Percentiles rank a stretch among this genome's conserved stretches.
Conservation (phyloP, 64 coral and sea anemone species). For the Cladopsammia gracilis region DNA sequence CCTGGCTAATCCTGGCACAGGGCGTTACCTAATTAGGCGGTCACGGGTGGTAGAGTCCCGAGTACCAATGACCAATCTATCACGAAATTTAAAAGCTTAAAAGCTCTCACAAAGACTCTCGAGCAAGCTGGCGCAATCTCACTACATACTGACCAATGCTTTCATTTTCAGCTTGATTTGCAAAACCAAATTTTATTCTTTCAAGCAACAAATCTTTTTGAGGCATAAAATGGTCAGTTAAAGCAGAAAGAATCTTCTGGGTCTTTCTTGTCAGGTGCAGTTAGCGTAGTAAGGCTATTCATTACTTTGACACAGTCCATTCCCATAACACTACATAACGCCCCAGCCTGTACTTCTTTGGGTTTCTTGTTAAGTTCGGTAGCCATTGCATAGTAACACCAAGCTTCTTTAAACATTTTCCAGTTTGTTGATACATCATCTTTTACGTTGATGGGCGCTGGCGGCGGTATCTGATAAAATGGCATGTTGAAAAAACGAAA, state of each 20-base stretch:
- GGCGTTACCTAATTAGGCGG: slow-evolving; percentile 3
- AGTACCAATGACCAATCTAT: slow-evolving; percentile 20
- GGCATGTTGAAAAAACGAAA: too few relatives aligned
- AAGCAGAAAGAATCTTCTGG: slow-evolving; percentile 44
- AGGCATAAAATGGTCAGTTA: slow-evolving; percentile 67
- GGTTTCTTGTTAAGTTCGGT: slow-evolving; percentile 51
- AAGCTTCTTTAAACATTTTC: slow-evolving; percentile 56
- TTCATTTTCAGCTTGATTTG: slow-evolving; percentile 4
- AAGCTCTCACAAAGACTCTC: background rate
- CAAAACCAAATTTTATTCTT: too few relatives aligned
- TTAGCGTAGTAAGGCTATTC: slow-evolving; percentile 64
- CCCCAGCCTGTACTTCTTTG: slow-evolving; percentile 39
- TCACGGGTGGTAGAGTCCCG: background rate
- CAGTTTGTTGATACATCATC: slow-evolving; percentile 62
- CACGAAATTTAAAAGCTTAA: background rate
- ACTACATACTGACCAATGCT: too few relatives aligned
- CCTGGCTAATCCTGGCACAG: background rate
- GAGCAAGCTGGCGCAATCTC: background rate
- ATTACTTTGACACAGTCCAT: slow-evolving; percentile 66
- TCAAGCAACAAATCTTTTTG: slow-evolving; percentile 28
- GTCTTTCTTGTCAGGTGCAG: slow-evolving; percentile 44
- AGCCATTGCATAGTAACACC: slow-evolving; percentile 42
- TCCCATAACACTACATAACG: slow-evolving; percentile 69
- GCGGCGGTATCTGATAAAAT: too few relatives aligned
- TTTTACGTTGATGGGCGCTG: too few relatives aligned